Evolutionary conservation across 1,140 invertebrate genomes (phyloP).

Genomic region (Phthorimaea operculella): DNA sequence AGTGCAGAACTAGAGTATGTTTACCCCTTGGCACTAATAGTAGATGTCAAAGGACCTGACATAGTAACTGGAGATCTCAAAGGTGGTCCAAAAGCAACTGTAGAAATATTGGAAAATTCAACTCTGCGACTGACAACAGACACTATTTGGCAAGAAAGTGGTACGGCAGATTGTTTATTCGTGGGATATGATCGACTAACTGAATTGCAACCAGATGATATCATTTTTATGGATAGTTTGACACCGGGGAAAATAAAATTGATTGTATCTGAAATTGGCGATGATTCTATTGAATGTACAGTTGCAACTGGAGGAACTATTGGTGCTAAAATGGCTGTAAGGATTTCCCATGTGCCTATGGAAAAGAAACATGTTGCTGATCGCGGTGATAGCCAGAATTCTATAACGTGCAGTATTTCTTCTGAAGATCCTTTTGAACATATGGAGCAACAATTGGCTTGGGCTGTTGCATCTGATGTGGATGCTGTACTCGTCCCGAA

Average conservation of each 20-base stretch:
- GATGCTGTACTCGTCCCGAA: conserved; percentile 50
- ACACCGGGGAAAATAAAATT: conserved; percentile 46
- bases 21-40: conserved; percentile 58
- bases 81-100: conserved; percentile 37
- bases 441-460: conserved; percentile 53
- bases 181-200: conserved; percentile 54
- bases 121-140: conserved; percentile 49
- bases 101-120: conserved; percentile 38
- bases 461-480: conserved; percentile 50
- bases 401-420: conserved; percentile 30
- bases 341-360: conserved; percentile 43
- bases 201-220: conserved; percentile 41
- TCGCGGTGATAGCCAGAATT: conserved; percentile 29
- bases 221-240: conserved; percentile 51
- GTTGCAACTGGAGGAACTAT: conserved; percentile 41
- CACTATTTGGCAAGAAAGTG: conserved; percentile 49
- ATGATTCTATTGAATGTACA: conserved; percentile 55
- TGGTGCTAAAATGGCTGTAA: conserved; percentile 53
- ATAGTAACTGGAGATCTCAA: conserved; percentile 59
- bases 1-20: conserved; percentile 59
- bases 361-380: conserved; percentile 23
- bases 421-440: conserved; percentile 46
- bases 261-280: conserved; percentile 42
- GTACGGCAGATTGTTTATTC: conserved; percentile 52
- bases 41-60: conserved; percentile 58